Percentiles rank a stretch among this genome's conserved stretches.
Evolutionary conservation across 2,797 vertebrate genomes (phyloP).

Genomic region (Chaenodraco wilsoni): DNA sequence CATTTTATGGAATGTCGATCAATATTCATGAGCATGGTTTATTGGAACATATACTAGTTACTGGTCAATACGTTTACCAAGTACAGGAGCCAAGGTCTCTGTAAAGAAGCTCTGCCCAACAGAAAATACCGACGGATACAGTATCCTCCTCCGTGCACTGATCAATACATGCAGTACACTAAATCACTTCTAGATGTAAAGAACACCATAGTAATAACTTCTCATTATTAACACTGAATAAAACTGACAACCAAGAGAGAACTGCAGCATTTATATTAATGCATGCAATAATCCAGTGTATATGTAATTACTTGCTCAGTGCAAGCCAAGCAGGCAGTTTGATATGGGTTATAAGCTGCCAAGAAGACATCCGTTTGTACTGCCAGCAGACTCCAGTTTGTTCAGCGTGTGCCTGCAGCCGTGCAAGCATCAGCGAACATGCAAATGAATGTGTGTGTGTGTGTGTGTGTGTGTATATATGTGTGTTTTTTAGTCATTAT

Average conservation of each 20-base stretch:
- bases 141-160: slow-evolving; percentile 30
- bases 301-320: slow-evolving; percentile 43
- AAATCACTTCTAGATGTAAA: slow-evolving; percentile 45
- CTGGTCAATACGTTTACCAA: slow-evolving; percentile 70
- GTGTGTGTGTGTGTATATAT: neutral
- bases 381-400: slow-evolving; percentile 19
- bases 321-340: slow-evolving; percentile 34
- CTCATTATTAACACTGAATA: slow-evolving; percentile 35
- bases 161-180: slow-evolving; percentile 49
- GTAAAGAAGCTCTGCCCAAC: slow-evolving; percentile 38
- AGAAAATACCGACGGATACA: slow-evolving; percentile 34
- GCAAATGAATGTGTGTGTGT: slow-evolving; percentile 25
- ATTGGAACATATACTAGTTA: slow-evolving; percentile 62
- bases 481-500: slow-evolving; percentile 58
- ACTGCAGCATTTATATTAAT: slow-evolving; percentile 39
- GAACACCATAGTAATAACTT: slow-evolving; percentile 27
- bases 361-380: slow-evolving; percentile 32
- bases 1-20: slow-evolving; percentile 57
- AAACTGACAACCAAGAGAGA: slow-evolving; percentile 13
- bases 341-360: slow-evolving; percentile 40
- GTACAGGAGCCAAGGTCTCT: slow-evolving; percentile 58
- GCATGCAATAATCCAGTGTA: slow-evolving; percentile 26
- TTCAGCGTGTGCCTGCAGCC: slow-evolving; percentile 11
- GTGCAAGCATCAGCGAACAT: slow-evolving; percentile 19
- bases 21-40: slow-evolving; percentile 66